Percentiles rank a stretch among this genome's conserved stretches.
Evolutionary conservation across 2,113 vertebrate species (phyloP).

Genomic region (Xenopus laevis): DNA sequence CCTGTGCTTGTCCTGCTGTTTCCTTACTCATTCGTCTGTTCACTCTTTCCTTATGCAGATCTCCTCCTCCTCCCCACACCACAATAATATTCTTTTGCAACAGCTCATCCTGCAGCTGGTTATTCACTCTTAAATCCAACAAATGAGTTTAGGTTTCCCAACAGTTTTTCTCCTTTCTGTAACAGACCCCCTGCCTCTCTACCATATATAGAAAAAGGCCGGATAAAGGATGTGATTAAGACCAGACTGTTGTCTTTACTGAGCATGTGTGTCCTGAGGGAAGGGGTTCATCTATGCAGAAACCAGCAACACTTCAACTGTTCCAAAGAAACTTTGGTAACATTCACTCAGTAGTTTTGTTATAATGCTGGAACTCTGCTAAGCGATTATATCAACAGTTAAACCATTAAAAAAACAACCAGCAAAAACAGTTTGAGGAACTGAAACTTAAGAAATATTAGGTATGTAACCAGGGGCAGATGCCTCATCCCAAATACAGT

Average conservation of each 20-base stretch:
- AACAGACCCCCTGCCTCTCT: background rate
- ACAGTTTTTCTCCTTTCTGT: background rate
- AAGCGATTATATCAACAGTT: no score
- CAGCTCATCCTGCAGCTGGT: background rate
- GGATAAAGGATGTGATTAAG: constrained; percentile 11
- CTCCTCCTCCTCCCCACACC: background rate
- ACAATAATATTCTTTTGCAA: background rate
- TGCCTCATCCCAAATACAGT: no score
- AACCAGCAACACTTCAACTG: no score
- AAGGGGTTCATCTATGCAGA: no score
- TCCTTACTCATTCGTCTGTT: background rate
- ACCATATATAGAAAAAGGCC: constrained; percentile 33
- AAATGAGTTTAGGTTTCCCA: constrained; percentile 6
- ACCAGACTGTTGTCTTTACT: constrained; percentile 7
- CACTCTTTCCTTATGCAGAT: background rate
- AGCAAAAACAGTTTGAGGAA: no score
- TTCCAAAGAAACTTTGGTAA: no score
- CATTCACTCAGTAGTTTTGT: no score
- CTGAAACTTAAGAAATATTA: no score
- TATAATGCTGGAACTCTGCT: no score
- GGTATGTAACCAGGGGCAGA: no score
- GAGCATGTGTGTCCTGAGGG: constrained; percentile 13
- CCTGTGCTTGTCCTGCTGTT: background rate
- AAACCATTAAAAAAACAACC: no score
- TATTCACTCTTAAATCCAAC: background rate